Evolutionary conservation across 2,797 vertebrate genomes (phyloP).

Genomic region (Typhlichthys eigenmanni): DNA sequence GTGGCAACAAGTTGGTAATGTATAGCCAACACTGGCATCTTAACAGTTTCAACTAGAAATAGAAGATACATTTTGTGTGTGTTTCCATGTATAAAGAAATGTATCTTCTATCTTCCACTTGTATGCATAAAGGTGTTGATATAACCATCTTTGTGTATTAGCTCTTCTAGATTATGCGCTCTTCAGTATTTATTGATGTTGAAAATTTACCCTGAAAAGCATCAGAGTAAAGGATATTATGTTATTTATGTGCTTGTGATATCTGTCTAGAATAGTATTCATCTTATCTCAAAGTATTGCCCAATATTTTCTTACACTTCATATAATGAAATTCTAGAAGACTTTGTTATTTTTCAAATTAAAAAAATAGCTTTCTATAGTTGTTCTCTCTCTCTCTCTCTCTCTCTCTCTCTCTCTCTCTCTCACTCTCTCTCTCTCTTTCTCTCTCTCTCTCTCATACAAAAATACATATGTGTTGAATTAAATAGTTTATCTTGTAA

Average conservation of each 20-base stretch:
- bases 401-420: neutral
- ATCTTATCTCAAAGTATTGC: conserved; percentile 48
- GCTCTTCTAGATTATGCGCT: conserved; percentile 32
- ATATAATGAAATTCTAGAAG: conserved; percentile 27
- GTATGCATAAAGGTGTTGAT: neutral
- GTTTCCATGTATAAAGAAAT: neutral
- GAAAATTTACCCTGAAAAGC: conserved; percentile 40
- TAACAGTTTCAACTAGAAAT: neutral
- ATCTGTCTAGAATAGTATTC: conserved; percentile 51
- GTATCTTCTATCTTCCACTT: too few species aligned
- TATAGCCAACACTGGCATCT: too few species aligned
- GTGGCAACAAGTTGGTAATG: conserved; percentile 38
- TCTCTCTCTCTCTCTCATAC: neutral
- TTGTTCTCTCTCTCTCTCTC: neutral
- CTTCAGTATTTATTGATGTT: conserved; percentile 61
- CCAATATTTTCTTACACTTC: conserved; percentile 21
- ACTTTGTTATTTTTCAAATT: neutral
- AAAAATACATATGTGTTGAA: neutral
- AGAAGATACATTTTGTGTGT: neutral
- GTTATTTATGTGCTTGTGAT: conserved; percentile 50
- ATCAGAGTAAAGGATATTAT: conserved; percentile 46
- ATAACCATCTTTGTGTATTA: conserved; percentile 36
- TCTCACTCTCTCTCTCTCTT: neutral
- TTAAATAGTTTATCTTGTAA: too few species aligned
- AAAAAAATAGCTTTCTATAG: neutral